Evolutionary conservation across 2,797 vertebrate genomes (phyloP).

Genomic region (Fundulus diaphanus): DNA sequence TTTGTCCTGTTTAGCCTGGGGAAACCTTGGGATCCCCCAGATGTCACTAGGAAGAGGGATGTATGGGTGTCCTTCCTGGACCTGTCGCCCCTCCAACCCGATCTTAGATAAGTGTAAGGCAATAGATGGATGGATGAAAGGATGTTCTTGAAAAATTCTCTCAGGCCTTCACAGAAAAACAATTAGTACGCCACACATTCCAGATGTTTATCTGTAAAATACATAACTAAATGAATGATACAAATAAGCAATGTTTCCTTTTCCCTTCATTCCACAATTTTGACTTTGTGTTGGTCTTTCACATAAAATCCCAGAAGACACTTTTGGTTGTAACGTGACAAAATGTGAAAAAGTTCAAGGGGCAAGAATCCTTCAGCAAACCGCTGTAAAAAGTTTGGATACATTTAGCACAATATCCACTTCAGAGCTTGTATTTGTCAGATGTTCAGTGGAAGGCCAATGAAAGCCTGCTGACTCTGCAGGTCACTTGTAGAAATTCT

Average conservation of each 20-base stretch:
- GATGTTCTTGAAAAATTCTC: background rate
- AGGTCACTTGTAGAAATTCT: constrained; percentile 61
- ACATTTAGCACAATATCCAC: background rate
- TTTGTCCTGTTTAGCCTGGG: no score
- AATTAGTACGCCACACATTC: background rate
- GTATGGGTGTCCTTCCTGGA: no score
- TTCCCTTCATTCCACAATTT: background rate
- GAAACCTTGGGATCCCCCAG: no score
- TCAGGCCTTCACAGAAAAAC: no score
- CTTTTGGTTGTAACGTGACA: background rate
- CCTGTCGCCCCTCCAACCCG: no score
- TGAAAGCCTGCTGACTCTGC: constrained; percentile 1
- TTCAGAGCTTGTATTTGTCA: background rate
- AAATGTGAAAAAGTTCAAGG: background rate
- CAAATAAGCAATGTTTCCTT: background rate
- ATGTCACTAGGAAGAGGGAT: no score
- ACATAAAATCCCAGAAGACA: background rate
- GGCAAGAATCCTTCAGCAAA: no score
- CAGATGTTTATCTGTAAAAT: background rate
- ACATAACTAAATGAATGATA: no score
- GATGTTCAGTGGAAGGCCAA: constrained; percentile 13
- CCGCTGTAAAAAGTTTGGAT: background rate
- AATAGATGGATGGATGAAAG: no score
- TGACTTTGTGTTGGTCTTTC: background rate
- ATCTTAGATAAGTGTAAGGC: no score